phyloP scores from a whole-genome alignment of 35 echinoderm and acorn worm genomes.

The Apostichopus californicus region DNA sequence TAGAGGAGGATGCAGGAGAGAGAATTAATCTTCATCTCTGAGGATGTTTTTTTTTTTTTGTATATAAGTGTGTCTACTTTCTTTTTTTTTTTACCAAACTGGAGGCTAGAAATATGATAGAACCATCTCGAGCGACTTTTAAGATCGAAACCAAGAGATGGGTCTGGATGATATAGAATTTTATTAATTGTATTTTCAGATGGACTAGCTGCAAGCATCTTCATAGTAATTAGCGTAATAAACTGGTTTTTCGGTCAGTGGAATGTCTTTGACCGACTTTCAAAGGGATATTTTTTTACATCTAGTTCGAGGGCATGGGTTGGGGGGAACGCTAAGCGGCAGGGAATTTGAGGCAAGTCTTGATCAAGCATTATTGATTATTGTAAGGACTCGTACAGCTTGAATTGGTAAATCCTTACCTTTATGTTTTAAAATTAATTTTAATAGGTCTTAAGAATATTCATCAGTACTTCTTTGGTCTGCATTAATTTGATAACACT shows the following conservation, averaged over 20 bases:
- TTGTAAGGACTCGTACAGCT: no score
- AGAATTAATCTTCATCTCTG: neutral
- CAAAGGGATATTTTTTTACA: no score
- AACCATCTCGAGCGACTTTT: neutral
- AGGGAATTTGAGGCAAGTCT: no score
- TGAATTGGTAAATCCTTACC: no score
- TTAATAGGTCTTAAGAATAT: no score
- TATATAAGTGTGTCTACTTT: neutral
- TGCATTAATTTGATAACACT: no score
- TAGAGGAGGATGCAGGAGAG: neutral
- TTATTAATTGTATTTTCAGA: neutral
- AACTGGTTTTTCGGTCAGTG: neutral
- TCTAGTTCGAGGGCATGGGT: no score
- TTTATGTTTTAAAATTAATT: no score
- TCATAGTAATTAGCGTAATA: neutral
- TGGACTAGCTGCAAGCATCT: neutral
- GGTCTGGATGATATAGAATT: neutral
- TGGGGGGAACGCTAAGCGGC: no score
- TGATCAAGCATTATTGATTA: no score
- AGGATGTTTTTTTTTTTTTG: neutral
- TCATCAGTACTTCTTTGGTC: no score
- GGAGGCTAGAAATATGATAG: neutral
- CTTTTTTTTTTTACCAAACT: neutral
- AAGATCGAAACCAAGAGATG: neutral
- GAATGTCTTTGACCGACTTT: neutral